Percentiles rank a stretch among this genome's conserved stretches.
These are phyloP conservation scores for Aix galericulata DNA, from an alignment of 2,113 vertebrate genomes.

Conservation along the genomic window DNA sequence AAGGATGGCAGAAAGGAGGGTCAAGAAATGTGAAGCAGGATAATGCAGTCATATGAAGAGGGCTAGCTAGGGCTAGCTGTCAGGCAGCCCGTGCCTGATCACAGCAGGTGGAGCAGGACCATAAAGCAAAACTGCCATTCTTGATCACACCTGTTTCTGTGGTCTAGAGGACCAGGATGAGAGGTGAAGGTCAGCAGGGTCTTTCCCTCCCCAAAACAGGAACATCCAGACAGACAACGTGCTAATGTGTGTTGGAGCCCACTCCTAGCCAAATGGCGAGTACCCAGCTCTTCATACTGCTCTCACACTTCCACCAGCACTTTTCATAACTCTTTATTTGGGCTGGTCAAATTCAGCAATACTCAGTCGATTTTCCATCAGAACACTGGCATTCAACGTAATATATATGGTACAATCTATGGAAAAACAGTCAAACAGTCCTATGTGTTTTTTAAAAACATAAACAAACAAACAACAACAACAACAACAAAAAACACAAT, in stretches of 20 bases:
- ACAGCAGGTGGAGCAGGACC: neutral
- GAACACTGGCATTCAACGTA: neutral
- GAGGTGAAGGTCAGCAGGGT: neutral
- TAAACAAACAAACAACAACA: no score
- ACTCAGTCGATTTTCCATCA: neutral
- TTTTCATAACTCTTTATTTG: neutral
- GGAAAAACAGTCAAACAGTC: neutral
- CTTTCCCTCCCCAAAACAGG: neutral
- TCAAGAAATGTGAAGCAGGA: neutral
- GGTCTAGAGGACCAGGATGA: neutral
- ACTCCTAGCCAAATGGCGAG: rapidly evolving
- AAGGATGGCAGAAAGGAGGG: neutral
- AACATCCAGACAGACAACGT: rapidly evolving
- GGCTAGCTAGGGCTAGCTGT: no score
- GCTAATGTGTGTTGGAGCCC: neutral
- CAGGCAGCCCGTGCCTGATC: neutral
- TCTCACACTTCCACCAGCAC: neutral
- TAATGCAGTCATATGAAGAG: rapidly evolving
- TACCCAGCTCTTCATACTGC: rapidly evolving
- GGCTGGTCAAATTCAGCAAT: no score
- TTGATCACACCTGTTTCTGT: neutral
- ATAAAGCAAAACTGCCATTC: neutral
- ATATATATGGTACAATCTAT: neutral
- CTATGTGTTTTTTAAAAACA: no score
- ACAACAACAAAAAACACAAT: no score